These are phyloP conservation scores for Drosophila meridionalis DNA, from an alignment of 2,888 invertebrate genomes.

Conservation along the genomic window DNA sequence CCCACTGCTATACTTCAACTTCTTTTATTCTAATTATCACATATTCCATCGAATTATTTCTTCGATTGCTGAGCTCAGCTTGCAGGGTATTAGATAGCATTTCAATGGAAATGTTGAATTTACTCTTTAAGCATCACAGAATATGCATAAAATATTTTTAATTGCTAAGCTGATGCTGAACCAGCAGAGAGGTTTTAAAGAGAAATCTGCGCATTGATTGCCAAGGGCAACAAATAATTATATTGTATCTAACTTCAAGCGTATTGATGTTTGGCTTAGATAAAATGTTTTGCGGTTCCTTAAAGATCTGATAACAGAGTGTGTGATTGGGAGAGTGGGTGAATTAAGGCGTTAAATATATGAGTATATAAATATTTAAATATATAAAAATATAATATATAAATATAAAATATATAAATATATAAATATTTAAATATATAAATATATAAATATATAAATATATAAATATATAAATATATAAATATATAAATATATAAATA, in stretches of 20 bases:
- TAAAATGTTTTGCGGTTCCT: too few relatives aligned
- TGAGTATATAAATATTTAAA: neutral
- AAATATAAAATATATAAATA: too few relatives aligned
- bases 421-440: neutral
- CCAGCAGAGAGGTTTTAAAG: neutral
- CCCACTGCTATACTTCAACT: fast-evolving
- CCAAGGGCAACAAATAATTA: slow-evolving; percentile 13
- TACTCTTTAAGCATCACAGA: neutral
- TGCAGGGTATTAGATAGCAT: neutral
- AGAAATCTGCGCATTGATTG: slow-evolving; percentile 9
- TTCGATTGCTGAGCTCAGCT: neutral
- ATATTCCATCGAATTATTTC: neutral
- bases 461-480: too few relatives aligned
- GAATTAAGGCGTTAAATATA: neutral
- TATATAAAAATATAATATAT: neutral
- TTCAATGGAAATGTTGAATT: neutral
- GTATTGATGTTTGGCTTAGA: neutral
- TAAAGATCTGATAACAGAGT: neutral
- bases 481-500: neutral
- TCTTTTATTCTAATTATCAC: neutral
- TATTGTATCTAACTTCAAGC: neutral
- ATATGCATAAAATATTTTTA: slow-evolving; percentile 19
- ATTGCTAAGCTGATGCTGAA: slow-evolving; percentile 47
- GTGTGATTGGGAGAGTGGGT: neutral
- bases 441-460: too few relatives aligned